Base-by-base conservation (phyloP, 2,888 invertebrate species). In the Eupeodes luniger region DNA sequence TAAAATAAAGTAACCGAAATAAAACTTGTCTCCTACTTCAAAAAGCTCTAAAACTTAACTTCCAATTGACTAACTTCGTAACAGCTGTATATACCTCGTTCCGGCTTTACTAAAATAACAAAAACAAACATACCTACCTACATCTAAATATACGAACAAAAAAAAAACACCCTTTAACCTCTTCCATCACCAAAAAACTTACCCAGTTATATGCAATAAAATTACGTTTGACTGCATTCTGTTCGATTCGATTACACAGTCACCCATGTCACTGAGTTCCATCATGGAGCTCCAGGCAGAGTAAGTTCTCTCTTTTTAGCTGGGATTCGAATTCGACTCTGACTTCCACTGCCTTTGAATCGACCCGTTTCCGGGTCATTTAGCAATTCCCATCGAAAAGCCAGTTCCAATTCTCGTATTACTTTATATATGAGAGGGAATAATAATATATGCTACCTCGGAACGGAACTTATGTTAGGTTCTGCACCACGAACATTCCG, bases 171-270 rank as follows among this genome's bases (percentile, higher is more conserved):
- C 47, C 49, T 5, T 14, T 19, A 12, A 47, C 27, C 66, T 49
- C 27, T 66, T 69, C 72, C 34, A 55, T 79, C 79, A 55, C 82
- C 79, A 79, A 79, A 51, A 34, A 67, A 69, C 77, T 66, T 64
- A 47, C 59, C 62, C 74, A 51, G 57, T 78, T 80, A 84, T 85
- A 78, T 88, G 88, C 88, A 88, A 88, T 88, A 81, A 88, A 88
- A 88, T 88, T 88, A 88, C 88, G 88, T 88, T 88, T 88, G 88
- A 88, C 88, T 88, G 88, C 88, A 88, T 85, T 81, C 88, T 88
- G 88, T 88, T 88, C 88, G 81, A 88, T 85, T 85, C 88, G 88
- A 88, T 88, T 88, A 88, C 85, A 88, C 88, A 85, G 88, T 78
- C 88, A 81, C 85, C 88, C 88, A 85, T 88, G 85, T 88, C 88